Conservation (phyloP, 2,797 vertebrate species). For the Argya squamiceps region DNA sequence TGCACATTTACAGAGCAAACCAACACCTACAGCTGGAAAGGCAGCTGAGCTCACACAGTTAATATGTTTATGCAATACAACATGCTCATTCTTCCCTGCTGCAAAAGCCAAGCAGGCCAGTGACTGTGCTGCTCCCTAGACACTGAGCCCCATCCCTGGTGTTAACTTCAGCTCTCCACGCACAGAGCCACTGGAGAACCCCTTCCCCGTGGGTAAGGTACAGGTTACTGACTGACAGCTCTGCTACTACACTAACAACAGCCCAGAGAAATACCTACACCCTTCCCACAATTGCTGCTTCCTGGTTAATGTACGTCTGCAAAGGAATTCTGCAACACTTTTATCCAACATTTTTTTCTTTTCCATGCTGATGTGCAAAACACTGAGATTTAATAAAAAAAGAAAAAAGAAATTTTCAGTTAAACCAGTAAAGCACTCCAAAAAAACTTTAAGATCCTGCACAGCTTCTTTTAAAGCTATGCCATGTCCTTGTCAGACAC, state of each 20-base stretch:
- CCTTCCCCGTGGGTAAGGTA: not conserved
- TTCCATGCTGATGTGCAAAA: not conserved
- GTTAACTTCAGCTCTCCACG: not conserved
- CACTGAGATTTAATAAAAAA: not conserved
- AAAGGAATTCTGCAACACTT: not conserved
- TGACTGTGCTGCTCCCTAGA: rapidly evolving
- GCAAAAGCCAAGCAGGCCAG: not conserved
- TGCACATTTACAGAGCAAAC: not conserved
- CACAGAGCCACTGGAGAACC: not conserved
- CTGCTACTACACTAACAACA: not conserved
- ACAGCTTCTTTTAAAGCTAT: not conserved
- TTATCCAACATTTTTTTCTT: not conserved
- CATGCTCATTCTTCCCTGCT: not conserved
- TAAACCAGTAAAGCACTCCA: not conserved
- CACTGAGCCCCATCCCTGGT: not conserved
- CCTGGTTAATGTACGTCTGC: not conserved
- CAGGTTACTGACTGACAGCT: not conserved
- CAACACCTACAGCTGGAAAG: not conserved
- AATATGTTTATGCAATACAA: rapidly evolving
- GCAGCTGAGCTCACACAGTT: not conserved
- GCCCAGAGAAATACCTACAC: not conserved
- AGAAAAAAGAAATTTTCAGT: not conserved
- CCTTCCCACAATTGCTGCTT: not conserved
- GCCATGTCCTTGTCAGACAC: not conserved
- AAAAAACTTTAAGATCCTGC: not conserved